Base-by-base conservation (phyloP, 53 echinoderm and acorn worm genomes). In the Henricia sp. region DNA sequence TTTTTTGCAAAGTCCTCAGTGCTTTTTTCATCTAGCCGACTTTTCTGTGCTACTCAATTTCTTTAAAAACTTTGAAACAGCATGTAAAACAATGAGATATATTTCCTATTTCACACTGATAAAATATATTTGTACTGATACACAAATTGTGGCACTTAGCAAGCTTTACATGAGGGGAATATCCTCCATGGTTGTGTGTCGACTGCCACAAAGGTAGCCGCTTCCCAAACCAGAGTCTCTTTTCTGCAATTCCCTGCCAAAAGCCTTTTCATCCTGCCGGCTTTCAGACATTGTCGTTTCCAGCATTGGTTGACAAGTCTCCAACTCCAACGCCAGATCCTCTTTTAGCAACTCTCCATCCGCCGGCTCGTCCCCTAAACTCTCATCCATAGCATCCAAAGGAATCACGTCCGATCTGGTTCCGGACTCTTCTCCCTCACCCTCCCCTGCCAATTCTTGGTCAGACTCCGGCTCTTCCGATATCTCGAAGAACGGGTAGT, bases 401-500 rank as follows among this genome's bases (percentile, higher is more conserved):
- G 48, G 23, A 9, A 60, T 63, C 9, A 16, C 28, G 29, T 67
- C 74, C 4, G 68, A 50, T 71, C 71, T 67, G 44, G 56, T 64
- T 43, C 62, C 64, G 52, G 86, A 75, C 25, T 89, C 83, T 27
- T 68, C 68, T 24, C 84, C 76, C 41, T 6, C 67, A 37, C 44
- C 88, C n/a, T 77, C 83, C 1, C 55, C 69, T 4, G 76, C 76
- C 37, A 70, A 60, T 2, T 82, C 67, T 50, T 40, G 27, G 3
- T 74, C 68, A 25, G 58, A 59, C 1, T 68, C 82, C 28, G 38
- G 50, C 10, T 74, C 83, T 2, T 87, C 87, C 0, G 80, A 63
- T 30, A 63, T 80, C 41, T 77, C 85, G 17, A 36, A 66, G 51
- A 89, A 92, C 6, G 85, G 85, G 56, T 70, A 84, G n/a, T 77